Evolutionary conservation across 2,888 invertebrate genomes (phyloP).

Genomic region (Hetaerina titia): DNA sequence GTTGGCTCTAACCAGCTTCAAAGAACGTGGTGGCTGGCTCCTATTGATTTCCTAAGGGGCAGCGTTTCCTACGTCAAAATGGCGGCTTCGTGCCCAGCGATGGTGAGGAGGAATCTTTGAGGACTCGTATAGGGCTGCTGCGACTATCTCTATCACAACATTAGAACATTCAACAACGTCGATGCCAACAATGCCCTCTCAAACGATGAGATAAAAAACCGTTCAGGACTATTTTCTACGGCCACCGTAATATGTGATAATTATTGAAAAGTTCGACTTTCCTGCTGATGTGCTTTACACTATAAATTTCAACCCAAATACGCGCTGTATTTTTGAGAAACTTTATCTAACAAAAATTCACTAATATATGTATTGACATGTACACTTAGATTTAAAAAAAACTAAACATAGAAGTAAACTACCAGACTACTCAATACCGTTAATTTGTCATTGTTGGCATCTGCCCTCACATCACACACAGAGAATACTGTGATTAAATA

Average conservation of each 20-base stretch:
- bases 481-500: constrained; percentile 65
- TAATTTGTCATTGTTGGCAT: constrained; percentile 62
- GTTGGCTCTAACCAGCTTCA: constrained; percentile 67
- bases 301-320: constrained; percentile 29
- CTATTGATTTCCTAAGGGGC: constrained; percentile 67
- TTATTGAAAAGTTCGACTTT: constrained; percentile 59
- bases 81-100: constrained; percentile 65
- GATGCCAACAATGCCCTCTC: constrained; percentile 65
- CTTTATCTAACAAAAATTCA: constrained; percentile 28
- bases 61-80: constrained; percentile 66
- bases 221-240: constrained; percentile 56
- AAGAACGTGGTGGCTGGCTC: constrained; percentile 62
- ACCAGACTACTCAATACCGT: constrained; percentile 47
- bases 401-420: constrained; percentile 56
- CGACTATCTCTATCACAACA: constrained; percentile 66
- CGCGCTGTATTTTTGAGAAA: constrained; percentile 38
- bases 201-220: constrained; percentile 63
- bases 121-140: constrained; percentile 66
- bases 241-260: constrained; percentile 63
- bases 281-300: constrained; percentile 55
- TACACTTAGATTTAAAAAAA: constrained; percentile 57
- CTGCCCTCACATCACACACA: constrained; percentile 67
- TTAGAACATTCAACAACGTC: constrained; percentile 64
- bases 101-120: constrained; percentile 65
- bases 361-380: constrained; percentile 61